phyloP scores from a whole-genome alignment of 2,888 invertebrate genomes.

The Pterobdella sp. region DNA sequence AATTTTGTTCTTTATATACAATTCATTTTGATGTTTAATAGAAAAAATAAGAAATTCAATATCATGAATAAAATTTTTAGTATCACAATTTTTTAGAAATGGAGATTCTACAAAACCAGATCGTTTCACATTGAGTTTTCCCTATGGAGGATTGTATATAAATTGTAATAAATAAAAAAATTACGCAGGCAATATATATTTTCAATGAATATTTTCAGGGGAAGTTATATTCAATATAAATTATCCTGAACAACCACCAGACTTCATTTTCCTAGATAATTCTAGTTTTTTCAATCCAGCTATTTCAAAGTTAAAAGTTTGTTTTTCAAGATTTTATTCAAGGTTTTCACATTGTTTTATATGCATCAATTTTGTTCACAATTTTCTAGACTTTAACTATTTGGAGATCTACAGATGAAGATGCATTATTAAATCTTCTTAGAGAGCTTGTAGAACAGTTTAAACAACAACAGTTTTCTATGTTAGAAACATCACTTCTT shows the following conservation, averaged over 20 bases:
- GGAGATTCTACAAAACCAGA: background rate
- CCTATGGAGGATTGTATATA: background rate
- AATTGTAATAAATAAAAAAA: background rate
- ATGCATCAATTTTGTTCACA: background rate
- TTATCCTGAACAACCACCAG: conserved; percentile 63
- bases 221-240: conserved; percentile 63
- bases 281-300: conserved; percentile 62
- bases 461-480: conserved; percentile 14
- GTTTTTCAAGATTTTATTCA: background rate
- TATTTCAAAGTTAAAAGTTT: conserved; percentile 50
- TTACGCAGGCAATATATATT: background rate
- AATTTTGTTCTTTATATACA: background rate
- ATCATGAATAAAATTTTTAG: background rate
- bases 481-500: background rate
- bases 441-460: conserved; percentile 10
- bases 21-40: background rate
- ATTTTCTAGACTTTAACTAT: background rate
- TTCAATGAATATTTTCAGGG: conserved; percentile 50
- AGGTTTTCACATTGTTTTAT: background rate
- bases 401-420: conserved; percentile 13
- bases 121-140: conserved; percentile 3
- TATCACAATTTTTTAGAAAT: background rate
- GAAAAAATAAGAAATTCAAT: background rate
- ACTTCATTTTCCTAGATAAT: conserved; percentile 62
- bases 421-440: background rate